These are phyloP conservation scores for Pectinophora gossypiella DNA, from an alignment of 1,140 invertebrate species.

Conservation along the genomic window DNA sequence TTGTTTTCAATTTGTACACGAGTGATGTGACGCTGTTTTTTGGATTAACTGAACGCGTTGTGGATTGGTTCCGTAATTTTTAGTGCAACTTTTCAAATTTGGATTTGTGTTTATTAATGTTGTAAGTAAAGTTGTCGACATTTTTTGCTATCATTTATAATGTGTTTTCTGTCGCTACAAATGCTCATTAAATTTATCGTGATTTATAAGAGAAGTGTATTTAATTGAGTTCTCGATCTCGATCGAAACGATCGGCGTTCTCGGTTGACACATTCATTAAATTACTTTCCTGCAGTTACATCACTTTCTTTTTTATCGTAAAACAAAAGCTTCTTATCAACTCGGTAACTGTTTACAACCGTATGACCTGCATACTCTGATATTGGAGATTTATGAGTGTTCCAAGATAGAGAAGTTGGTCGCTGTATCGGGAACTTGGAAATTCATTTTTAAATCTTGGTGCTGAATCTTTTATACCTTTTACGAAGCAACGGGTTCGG, in stretches of 20 bases:
- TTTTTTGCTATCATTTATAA: background rate
- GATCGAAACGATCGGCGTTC: background rate
- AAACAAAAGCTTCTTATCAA: conserved; percentile 1
- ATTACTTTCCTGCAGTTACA: background rate
- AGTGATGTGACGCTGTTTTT: conserved; percentile 49
- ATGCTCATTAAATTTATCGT: background rate
- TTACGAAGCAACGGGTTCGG: conserved; percentile 31
- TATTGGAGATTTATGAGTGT: conserved; percentile 46
- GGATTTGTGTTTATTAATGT: conserved; percentile 47
- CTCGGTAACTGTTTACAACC: conserved; percentile 18
- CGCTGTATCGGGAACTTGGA: conserved; percentile 40
- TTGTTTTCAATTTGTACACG: conserved; percentile 38
- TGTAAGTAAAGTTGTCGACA: conserved; percentile 33
- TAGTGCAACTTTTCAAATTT: conserved; percentile 36
- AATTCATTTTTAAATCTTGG: conserved; percentile 5
- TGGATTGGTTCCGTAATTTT: conserved; percentile 30
- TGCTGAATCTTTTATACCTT: conserved; percentile 20
- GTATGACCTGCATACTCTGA: conserved; percentile 31
- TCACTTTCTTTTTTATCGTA: background rate
- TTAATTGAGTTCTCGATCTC: background rate
- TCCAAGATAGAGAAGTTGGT: conserved; percentile 41
- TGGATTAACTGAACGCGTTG: conserved; percentile 29
- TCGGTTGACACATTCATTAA: background rate
- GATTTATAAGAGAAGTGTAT: background rate
- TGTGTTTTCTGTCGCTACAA: background rate